Conservation (phyloP, 2,888 invertebrate genomes). For the Melolontha melolontha region DNA sequence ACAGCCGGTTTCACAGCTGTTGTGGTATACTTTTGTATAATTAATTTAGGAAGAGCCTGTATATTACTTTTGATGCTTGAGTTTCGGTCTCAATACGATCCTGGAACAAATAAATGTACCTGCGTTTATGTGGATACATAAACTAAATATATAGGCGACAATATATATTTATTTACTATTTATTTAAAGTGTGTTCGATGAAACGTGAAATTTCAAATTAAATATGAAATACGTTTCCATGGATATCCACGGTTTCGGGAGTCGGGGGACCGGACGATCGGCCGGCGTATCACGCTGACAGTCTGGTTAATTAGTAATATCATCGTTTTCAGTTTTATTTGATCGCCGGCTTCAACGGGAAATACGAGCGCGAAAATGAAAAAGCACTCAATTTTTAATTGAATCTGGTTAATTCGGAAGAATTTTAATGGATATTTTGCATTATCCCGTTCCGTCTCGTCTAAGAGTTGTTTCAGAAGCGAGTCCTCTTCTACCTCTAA, state of each 20-base stretch:
- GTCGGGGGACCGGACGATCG: neutral
- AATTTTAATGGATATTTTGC: conserved; percentile 67
- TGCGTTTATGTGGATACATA: too few species aligned
- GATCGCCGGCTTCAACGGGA: conserved; percentile 53
- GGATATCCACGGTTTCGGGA: conserved; percentile 15
- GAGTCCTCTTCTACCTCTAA: conserved; percentile 49
- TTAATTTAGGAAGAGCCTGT: too few species aligned
- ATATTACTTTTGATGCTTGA: too few species aligned
- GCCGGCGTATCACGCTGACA: conserved; percentile 55
- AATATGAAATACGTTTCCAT: conserved; percentile 46
- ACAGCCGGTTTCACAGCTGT: too few species aligned
- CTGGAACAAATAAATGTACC: neutral
- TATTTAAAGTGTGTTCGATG: conserved; percentile 50
- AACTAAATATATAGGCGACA: conserved; percentile 33
- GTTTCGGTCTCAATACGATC: too few species aligned
- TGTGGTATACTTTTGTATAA: too few species aligned
- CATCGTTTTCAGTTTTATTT: conserved; percentile 58
- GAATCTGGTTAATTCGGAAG: conserved; percentile 67
- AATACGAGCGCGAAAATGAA: conserved; percentile 62
- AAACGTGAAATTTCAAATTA: conserved; percentile 52
- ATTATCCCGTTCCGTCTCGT: conserved; percentile 61
- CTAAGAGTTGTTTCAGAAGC: conserved; percentile 35
- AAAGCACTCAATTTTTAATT: conserved; percentile 69
- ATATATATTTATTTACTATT: conserved; percentile 51
- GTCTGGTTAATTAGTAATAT: conserved; percentile 60